Conservation (phyloP, 1,140 invertebrate species). For the Drosophila suzukii region DNA sequence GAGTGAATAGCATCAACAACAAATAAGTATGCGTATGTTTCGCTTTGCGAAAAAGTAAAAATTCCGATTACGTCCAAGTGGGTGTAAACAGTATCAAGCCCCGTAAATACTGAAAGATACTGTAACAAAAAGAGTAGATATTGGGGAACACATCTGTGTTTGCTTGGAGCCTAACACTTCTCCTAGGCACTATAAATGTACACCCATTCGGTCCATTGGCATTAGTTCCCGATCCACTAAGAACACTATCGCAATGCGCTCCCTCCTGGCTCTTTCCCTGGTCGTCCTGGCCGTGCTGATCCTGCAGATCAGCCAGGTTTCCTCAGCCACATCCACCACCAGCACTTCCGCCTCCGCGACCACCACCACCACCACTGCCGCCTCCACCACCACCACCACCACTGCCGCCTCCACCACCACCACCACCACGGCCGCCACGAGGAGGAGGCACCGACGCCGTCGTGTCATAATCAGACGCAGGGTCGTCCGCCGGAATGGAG, state of each 20-base stretch:
- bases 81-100: slow-evolving; percentile 6
- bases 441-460: slow-evolving; percentile 6
- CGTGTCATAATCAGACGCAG: slow-evolving; percentile 2
- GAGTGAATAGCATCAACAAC: no score
- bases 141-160: slow-evolving; percentile 19
- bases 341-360: background rate
- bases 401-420: background rate
- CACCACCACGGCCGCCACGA: background rate
- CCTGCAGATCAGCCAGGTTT: slow-evolving; percentile 1
- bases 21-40: no score
- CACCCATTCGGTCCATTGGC: background rate
- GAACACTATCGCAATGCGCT: slow-evolving; percentile 17
- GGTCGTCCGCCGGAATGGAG: slow-evolving; percentile 7
- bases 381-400: slow-evolving; percentile 9
- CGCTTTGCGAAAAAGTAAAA: background rate
- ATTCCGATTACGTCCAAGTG: slow-evolving; percentile 18
- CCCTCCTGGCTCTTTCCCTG: slow-evolving; percentile 14
- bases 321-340: background rate
- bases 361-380: slow-evolving; percentile 13
- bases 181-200: slow-evolving; percentile 21
- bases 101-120: slow-evolving; percentile 12
- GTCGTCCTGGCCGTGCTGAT: slow-evolving; percentile 15
- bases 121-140: slow-evolving; percentile 8
- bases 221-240: slow-evolving; percentile 1
- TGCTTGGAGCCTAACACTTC: background rate